Base-by-base conservation (phyloP, 92 coral and sea anemone species). In the Phenganax marumi region DNA sequence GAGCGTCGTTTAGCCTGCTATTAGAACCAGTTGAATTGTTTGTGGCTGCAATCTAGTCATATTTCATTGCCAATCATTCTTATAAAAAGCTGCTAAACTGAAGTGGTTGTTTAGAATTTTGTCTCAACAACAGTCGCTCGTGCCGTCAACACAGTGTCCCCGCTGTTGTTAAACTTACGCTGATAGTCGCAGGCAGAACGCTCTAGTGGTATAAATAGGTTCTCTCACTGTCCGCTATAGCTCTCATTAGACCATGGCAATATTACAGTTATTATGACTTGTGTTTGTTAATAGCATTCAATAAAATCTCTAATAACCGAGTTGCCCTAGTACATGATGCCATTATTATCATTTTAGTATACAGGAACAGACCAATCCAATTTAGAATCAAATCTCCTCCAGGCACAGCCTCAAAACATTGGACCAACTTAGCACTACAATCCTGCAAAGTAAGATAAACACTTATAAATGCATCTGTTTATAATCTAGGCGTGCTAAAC, bases 1-100 rank as follows among this genome's bases (percentile, higher is more conserved):
- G 83, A 78, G 33, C 73, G 66, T 61, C 83, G 83, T 78, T 78
- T 78, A 78, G 61, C 83, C 60, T 78, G 83, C 60, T 78, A 72
- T 78, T 78, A 63, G 47, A 43, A 18, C 25, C 3, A 78, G 73
- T 49, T 60, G 72, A 60, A n/a, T 78, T 78, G 83, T 78, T 63
- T 78, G 60, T 23, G 60, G 12, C 83, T 17, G 18, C 83, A 78
- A 62, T 52, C 50, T 49, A 70, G 75, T 0, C 75, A 21, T 39
- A 70, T 70, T 72, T 19, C 57, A 65, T 76, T 56, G 81, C 66
- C 81, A 56, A 56, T 76, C 81, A 76, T 54, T 52, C 48, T 22
- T 33, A 33, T 66, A 66, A 33, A 49, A 66, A 22, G 50, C 72
- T 10, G 72, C 72, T 66, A 25, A 33, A 66, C 48, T 25, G 48